Evolutionary conservation across 2,888 invertebrate species (phyloP), one percentile per base, ranked within the genome.

Genomic region (Candidula unifasciata): DNA sequence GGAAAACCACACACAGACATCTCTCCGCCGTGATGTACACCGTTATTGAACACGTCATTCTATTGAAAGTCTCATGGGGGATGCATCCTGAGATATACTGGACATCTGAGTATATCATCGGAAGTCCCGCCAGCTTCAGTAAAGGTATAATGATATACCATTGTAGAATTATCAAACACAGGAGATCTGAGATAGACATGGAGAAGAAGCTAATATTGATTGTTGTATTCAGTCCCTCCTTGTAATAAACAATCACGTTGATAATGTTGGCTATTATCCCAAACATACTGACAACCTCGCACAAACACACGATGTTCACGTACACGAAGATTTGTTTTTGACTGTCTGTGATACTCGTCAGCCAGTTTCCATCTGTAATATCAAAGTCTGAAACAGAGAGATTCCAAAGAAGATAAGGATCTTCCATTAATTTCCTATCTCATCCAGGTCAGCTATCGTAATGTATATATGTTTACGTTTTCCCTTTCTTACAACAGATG

Each of bases 21-120:
- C 71, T 71, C 71, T 71, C 71, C 21, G 71, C 71, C 18, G 71
- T 71, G 37, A 71, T 71, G n/a, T 37, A 71, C 37, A 37, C 71
- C 3, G 71, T 71, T 0, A 71, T 37, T 21, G 37, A 35, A 71
- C 71, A 71, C 1, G 71, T 71, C 3, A 71, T 71, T 37, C 27
- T 71, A 8, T 35, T 37, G 37, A 71, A 71, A 13, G 24, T 71
- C 37, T 71, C 71, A 24, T 37, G 18, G 5, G 18, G 21, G 24
- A 71, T 35, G 35, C 24, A 16, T 2, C 37, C 37, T 37, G 71
- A 37, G 3, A 71, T 16, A 24, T 71, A 71, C 37, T 71, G 71
- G 8, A 71, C 21, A 21, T 71, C 71, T 1, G 37, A 27, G 27
- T 71, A 71, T 24, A 71, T 37, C 21, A 71, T 71, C 24, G 71